Percentiles rank a stretch among this genome's conserved stretches.
Evolutionary conservation across 2,113 vertebrate species (phyloP).

Genomic region (Platysternon megacephalum): DNA sequence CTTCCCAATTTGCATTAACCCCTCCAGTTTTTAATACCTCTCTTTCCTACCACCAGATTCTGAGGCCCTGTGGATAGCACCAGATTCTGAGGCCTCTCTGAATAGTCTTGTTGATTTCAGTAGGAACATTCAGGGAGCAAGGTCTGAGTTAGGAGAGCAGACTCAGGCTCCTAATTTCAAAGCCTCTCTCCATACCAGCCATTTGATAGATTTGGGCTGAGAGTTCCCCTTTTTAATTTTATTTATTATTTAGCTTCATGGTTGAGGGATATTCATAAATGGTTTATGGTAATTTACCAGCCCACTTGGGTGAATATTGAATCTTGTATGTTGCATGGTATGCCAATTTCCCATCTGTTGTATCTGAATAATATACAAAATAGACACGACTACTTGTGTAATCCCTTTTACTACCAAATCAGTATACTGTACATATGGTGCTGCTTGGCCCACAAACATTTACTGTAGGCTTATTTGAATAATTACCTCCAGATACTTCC

Average conservation of each 20-base stretch:
- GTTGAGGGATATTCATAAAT: slow-evolving; percentile 77
- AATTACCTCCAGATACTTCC: slow-evolving; percentile 59
- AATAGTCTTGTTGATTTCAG: background rate
- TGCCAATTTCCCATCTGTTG: slow-evolving; percentile 81
- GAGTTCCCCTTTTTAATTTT: slow-evolving; percentile 63
- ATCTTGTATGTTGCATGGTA: slow-evolving; percentile 72
- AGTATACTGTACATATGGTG: slow-evolving; percentile 69
- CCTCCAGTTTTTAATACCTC: background rate
- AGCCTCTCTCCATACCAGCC: accelerated
- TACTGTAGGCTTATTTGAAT: slow-evolving; percentile 51
- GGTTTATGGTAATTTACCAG: slow-evolving; percentile 78
- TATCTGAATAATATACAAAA: slow-evolving; percentile 76
- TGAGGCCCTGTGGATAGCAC: background rate
- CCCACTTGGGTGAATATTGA: slow-evolving; percentile 77
- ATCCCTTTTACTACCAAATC: slow-evolving; percentile 74
- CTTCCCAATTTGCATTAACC: background rate
- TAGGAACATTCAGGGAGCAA: background rate
- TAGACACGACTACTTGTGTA: slow-evolving; percentile 63
- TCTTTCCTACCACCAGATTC: background rate
- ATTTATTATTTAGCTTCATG: slow-evolving; percentile 75
- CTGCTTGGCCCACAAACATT: slow-evolving; percentile 64
- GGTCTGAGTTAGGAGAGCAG: background rate
- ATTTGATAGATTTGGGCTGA: slow-evolving; percentile 27
- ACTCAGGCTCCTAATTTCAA: background rate
- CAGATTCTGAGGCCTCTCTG: background rate